Evolutionary conservation across 2,888 invertebrate genomes (phyloP), one percentile per base, ranked within the genome.

Genomic region (Nemotelus nigrinus): DNA sequence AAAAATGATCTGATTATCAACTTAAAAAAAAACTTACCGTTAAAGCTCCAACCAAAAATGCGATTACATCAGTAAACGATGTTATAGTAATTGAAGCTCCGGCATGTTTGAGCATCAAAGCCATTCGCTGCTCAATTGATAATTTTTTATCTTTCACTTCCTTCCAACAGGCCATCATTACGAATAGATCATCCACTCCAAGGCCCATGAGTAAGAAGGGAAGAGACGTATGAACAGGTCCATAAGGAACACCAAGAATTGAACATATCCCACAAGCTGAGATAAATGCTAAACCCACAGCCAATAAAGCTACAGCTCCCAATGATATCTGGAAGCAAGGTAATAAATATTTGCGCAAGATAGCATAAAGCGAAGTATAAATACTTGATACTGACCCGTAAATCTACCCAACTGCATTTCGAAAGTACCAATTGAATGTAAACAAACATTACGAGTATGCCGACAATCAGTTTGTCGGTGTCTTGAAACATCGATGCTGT

Each of bases 61-160:
- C 95, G 47, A 93, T 90, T 71, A 94, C 92, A 85, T 95, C 95
- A 1, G 95, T 95, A 80, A 95, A 89, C 0, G 95, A 94, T 3
- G 95, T 95, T 43, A 95, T 92, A 2, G 93, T 93, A 80, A 96
- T 94, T 0, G 95, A 94, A 0, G 94, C 93, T 2, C 95, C 95
- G 3, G 94, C 94, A 84, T 94, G 94, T 84, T 92, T 91, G 75
- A 95, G 84, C 89, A 93, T 92, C 58, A 91, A 84, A 0, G 92
- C 94, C 75, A 94, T 88, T 85, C 90, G 90, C 82, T 92, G 89
- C n/a, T 90, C 89, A 48, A 93, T 83, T 80, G 90, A 88, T 81
- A 89, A 88, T 77, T 88, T 86, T 80, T 89, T 88, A 70, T 90
- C 87, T 58, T 88, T 86, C 10, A 92, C 84, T 83, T 93, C 91